Evolutionary conservation across 2,888 invertebrate genomes (phyloP), one percentile per base, ranked within the genome.

Genomic region (Eumacrocentrus americanus): DNA sequence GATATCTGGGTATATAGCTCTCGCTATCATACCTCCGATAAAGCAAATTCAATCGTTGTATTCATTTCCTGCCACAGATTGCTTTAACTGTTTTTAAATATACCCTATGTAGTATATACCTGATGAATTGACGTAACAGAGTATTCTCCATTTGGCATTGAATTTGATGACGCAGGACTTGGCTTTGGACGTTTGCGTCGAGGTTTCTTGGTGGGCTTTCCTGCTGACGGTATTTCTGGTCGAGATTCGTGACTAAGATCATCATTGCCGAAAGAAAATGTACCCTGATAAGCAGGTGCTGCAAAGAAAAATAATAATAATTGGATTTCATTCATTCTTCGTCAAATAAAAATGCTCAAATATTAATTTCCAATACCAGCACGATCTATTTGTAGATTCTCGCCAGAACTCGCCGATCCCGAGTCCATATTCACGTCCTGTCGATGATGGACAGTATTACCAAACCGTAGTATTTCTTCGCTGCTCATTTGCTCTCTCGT

Each of bases 401-500:
- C 79, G 20, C 83, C 85, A 12, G 85, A 84, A 74, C 84, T 85
- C 58, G 83, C 74, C 50, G 81, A 76, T 11, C 81, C 81, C 60
- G 79, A 75, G 75, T 79, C 81, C 72, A 75, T 69, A 64, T 76
- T 78, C 16, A 70, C 81, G 58, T 80, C 79, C 64, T 81, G 81
- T 59, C 76, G 78, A 60, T 77, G 76, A 63, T 79, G 78, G 56
- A 80, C 76, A 62, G 78, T 76, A 70, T 80, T 79, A 57, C 78
- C 75, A 25, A 77, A 71, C 50, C 79, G 78, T 55, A 80, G 66
- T 68, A 91, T 88, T 77, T 94, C 93, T 73, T 91, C 91, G 44
- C 91, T 91, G 48, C 89, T 90, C 42, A 89, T 89, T 72, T 91
- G 91, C 69, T 92, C 90, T 22, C 87, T 91, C 0, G 92, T 91